phyloP scores from a whole-genome alignment of 2,888 invertebrate genomes.

The Euzetes globulus region DNA sequence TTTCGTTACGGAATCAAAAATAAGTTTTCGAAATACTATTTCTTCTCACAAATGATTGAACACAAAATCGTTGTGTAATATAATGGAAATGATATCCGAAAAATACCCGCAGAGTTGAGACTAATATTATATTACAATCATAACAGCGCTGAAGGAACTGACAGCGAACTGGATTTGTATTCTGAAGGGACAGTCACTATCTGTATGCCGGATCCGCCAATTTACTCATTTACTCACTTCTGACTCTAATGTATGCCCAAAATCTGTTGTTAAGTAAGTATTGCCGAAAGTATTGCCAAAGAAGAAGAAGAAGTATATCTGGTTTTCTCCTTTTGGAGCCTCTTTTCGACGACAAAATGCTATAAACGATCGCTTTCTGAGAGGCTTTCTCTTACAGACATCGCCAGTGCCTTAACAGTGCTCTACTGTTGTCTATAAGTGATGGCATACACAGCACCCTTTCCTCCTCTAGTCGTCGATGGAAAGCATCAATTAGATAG shows the following conservation, averaged over 20 bases:
- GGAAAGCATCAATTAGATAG: conserved; percentile 15
- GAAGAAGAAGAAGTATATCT: conserved; percentile 1
- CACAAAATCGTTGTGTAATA: too few species aligned
- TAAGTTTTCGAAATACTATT: too few species aligned
- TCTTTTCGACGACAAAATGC: background rate
- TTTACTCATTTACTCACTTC: conserved; percentile 15
- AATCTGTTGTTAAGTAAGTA: background rate
- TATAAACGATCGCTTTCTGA: background rate
- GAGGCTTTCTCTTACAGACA: background rate
- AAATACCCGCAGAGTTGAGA: background rate
- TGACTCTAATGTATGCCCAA: too few species aligned
- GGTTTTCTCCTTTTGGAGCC: background rate
- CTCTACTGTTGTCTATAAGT: background rate
- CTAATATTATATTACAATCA: background rate
- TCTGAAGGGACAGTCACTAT: background rate
- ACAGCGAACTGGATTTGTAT: background rate
- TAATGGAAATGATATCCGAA: background rate
- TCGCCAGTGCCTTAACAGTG: background rate
- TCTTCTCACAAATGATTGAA: too few species aligned
- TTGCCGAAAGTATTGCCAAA: background rate
- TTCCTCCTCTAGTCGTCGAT: background rate
- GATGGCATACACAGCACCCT: background rate
- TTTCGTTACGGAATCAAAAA: too few species aligned
- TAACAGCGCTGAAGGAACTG: too few species aligned
- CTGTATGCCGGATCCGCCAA: background rate